A percentile compares a stretch with the other conserved stretches of the same genome.
These are phyloP conservation scores for Ormyrus nitidulus DNA, from an alignment of 2,888 invertebrate genomes.

Conservation along the genomic window DNA sequence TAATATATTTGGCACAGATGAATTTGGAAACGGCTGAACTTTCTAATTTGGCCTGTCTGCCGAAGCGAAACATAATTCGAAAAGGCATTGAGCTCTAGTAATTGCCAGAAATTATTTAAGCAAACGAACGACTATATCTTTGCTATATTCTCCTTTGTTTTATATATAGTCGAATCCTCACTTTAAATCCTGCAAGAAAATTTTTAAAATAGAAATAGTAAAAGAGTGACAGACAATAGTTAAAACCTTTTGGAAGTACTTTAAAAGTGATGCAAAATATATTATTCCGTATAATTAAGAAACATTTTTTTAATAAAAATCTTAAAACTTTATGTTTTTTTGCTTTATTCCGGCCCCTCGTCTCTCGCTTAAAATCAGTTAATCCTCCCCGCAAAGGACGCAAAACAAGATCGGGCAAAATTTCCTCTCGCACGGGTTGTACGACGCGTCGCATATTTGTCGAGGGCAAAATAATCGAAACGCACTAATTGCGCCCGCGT, in stretches of 20 bases:
- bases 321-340: background rate
- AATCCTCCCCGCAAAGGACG: background rate
- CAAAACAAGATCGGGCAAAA: too few relatives aligned
- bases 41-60: slow-evolving; percentile 29
- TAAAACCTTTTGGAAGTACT: too few relatives aligned
- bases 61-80: slow-evolving; percentile 38
- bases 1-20: slow-evolving; percentile 28
- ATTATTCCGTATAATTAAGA: too few relatives aligned
- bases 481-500: slow-evolving; percentile 18
- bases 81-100: slow-evolving; percentile 24
- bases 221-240: too few relatives aligned
- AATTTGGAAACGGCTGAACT: slow-evolving; percentile 46
- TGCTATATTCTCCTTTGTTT: slow-evolving; percentile 1
- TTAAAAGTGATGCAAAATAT: too few relatives aligned
- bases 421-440: too few relatives aligned
- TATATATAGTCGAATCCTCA: too few relatives aligned
- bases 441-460: background rate
- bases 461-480: slow-evolving; percentile 19
- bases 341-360: background rate
- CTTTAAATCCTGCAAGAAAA: background rate
- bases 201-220: too few relatives aligned
- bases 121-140: slow-evolving; percentile 6
- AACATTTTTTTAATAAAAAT: too few relatives aligned
- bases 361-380: background rate
- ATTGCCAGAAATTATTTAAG: slow-evolving; percentile 45